Evolutionary conservation across 1,140 invertebrate genomes (phyloP).

Genomic region (Hyphantria cunea): DNA sequence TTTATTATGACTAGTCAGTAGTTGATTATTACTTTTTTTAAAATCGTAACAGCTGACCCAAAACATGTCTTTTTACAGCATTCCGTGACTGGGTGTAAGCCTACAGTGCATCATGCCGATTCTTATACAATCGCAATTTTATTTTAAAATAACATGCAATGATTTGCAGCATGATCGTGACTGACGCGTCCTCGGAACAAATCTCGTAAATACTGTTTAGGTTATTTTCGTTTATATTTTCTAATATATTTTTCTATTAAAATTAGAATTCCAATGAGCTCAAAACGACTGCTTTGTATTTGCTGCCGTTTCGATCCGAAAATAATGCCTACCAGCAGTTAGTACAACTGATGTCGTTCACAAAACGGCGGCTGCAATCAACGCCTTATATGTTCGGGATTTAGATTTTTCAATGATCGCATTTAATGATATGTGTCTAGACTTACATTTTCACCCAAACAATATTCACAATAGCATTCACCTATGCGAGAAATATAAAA

Average conservation of each 20-base stretch:
- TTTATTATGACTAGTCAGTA: too few species aligned
- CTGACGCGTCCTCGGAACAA: background rate
- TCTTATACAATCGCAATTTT: slow-evolving; percentile 7
- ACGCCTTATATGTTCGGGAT: too few species aligned
- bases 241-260: background rate
- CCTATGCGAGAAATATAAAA: slow-evolving; percentile 29
- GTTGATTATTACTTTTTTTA: background rate
- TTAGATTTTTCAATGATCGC: background rate
- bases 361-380: too few species aligned
- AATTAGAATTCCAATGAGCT: background rate
- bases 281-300: too few species aligned
- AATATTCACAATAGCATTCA: slow-evolving; percentile 22
- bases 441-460: slow-evolving; percentile 20
- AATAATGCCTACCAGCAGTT: too few species aligned
- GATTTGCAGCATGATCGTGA: slow-evolving; percentile 13
- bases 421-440: slow-evolving; percentile 11
- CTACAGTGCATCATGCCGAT: slow-evolving; percentile 26
- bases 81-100: slow-evolving; percentile 26
- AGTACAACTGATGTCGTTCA: too few species aligned
- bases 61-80: slow-evolving; percentile 10
- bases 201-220: slow-evolving; percentile 22
- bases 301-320: too few species aligned
- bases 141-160: slow-evolving; percentile 25
- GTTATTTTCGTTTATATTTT: slow-evolving; percentile 3
- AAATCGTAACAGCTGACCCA: slow-evolving; percentile 18